Evolutionary conservation across 2,113 vertebrate genomes (phyloP).

Genomic region (Miniopterus natalensis): DNA sequence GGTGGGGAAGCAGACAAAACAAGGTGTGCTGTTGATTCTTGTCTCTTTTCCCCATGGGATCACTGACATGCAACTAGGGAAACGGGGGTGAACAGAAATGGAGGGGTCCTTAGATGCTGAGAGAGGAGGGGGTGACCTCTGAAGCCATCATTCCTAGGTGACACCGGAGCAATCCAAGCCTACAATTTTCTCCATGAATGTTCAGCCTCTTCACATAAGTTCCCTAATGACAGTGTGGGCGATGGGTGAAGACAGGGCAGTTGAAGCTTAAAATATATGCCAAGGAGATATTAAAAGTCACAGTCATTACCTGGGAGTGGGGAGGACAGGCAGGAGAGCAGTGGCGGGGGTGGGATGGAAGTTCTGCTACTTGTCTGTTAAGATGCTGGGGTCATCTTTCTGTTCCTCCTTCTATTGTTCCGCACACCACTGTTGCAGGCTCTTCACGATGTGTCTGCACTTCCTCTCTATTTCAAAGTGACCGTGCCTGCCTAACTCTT

Average conservation of each 20-base stretch:
- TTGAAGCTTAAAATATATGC: constrained; percentile 77
- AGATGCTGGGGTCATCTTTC: neutral
- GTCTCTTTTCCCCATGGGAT: neutral
- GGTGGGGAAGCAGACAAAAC: neutral
- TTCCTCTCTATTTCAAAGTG: constrained; percentile 30
- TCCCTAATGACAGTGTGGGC: constrained; percentile 74
- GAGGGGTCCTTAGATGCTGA: constrained; percentile 38
- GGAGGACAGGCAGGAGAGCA: neutral
- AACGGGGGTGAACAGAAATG: neutral
- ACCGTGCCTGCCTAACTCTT: neutral
- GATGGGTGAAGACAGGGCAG: constrained; percentile 70
- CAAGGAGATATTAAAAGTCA: constrained; percentile 68
- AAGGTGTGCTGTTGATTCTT: neutral
- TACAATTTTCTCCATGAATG: constrained; percentile 73
- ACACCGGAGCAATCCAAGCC: constrained; percentile 70
- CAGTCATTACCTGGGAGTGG: neutral
- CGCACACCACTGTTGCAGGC: neutral
- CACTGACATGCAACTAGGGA: neutral
- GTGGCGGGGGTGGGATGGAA: neutral
- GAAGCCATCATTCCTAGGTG: constrained; percentile 60
- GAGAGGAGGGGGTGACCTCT: constrained; percentile 58
- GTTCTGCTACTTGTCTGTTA: neutral
- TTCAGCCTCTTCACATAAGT: constrained; percentile 62
- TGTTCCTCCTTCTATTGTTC: constrained; percentile 25
- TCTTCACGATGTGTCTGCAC: neutral